phyloP scores from a whole-genome alignment of 2,113 vertebrate species.

The Strix aluco region DNA sequence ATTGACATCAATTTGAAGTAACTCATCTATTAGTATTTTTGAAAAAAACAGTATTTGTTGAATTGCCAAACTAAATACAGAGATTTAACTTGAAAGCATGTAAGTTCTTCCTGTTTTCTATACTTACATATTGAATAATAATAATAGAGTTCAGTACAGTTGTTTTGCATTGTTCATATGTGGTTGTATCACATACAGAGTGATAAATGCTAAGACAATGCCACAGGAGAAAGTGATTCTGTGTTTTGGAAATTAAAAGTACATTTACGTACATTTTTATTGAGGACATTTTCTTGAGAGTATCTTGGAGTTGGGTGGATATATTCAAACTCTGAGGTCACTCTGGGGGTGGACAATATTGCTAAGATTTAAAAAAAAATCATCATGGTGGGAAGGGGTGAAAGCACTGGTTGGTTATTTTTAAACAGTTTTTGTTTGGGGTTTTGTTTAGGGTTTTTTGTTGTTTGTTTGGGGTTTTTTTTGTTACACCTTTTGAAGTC shows the following conservation, averaged over 20 bases:
- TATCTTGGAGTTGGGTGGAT: background rate
- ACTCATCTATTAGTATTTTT: background rate
- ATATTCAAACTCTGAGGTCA: background rate
- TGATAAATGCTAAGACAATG: background rate
- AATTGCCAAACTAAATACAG: background rate
- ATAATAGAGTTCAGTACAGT: rapidly evolving
- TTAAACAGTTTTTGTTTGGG: background rate
- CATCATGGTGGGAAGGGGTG: rapidly evolving
- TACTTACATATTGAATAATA: background rate
- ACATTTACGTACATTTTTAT: background rate
- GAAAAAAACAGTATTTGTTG: background rate
- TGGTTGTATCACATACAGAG: rapidly evolving
- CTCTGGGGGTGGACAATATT: background rate
- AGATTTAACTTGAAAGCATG: background rate
- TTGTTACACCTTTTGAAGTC: background rate
- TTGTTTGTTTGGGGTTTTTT: background rate
- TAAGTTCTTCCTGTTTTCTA: background rate
- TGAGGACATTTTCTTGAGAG: background rate
- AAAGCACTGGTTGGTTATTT: background rate
- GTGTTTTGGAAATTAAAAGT: background rate
- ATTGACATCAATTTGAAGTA: background rate
- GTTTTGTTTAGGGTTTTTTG: background rate
- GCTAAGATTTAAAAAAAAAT: background rate
- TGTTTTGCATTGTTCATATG: background rate
- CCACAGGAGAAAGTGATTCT: background rate